Evolutionary conservation across 2,797 vertebrate genomes (phyloP).

Genomic region (Ctenochaetus hawaiiensis): DNA sequence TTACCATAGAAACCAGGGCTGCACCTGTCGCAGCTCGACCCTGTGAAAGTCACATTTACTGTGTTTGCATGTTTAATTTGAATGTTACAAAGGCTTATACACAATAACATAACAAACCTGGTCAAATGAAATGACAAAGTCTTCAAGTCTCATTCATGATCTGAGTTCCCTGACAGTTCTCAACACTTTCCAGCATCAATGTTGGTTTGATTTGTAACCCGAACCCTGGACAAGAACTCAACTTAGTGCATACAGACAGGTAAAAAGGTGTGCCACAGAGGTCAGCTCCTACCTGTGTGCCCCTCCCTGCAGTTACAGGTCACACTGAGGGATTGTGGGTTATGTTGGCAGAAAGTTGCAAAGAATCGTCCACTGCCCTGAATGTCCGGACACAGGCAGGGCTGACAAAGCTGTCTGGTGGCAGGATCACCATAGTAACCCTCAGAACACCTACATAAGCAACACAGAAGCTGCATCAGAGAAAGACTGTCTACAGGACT

Average conservation of each 20-base stretch:
- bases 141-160: neutral
- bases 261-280: neutral
- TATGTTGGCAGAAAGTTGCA: conserved; percentile 87
- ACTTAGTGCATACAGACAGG: neutral
- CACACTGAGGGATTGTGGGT: conserved; percentile 77
- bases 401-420: conserved; percentile 81
- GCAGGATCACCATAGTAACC: conserved; percentile 89
- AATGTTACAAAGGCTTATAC: neutral
- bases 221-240: no score
- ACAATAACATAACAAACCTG: neutral
- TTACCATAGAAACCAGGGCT: conserved; percentile 88
- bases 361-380: conserved; percentile 87
- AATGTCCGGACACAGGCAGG: conserved; percentile 88
- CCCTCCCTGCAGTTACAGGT: conserved; percentile 87
- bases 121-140: neutral
- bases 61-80: neutral
- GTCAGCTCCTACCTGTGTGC: conserved; percentile 83
- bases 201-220: no score
- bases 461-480: conserved; percentile 21
- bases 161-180: neutral
- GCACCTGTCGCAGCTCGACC: conserved; percentile 87
- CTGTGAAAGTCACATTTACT: conserved; percentile 64
- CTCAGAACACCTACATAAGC: conserved; percentile 85
- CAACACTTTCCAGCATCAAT: neutral
- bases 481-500: neutral